These are phyloP conservation scores for Conomelus anceps DNA, from an alignment of 2,888 invertebrate species.

Conservation along the genomic window DNA sequence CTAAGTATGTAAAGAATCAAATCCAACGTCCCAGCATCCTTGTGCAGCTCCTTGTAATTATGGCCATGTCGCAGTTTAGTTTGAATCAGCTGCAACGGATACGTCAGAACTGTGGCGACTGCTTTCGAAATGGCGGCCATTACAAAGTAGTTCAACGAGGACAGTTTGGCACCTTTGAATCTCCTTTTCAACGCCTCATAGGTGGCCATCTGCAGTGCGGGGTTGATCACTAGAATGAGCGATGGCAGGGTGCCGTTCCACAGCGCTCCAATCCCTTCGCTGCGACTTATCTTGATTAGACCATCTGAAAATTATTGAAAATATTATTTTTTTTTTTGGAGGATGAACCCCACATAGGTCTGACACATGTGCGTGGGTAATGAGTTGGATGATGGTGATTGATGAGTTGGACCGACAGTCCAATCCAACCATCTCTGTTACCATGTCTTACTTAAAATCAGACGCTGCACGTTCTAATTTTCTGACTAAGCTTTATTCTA, in stretches of 20 bases:
- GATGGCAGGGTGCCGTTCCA: constrained; percentile 84
- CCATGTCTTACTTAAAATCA: not conserved
- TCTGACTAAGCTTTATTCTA: not conserved
- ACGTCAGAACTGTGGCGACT: constrained; percentile 78
- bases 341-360: no score
- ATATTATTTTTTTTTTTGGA: no score
- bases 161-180: constrained; percentile 44
- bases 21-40: constrained; percentile 54
- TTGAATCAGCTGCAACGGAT: constrained; percentile 82
- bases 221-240: constrained; percentile 78
- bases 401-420: no score
- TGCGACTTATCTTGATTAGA: constrained; percentile 58
- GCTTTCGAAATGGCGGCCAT: constrained; percentile 82
- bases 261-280: constrained; percentile 66
- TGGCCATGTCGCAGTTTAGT: constrained; percentile 58
- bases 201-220: constrained; percentile 87
- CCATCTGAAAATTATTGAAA: constrained; percentile 49
- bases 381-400: no score
- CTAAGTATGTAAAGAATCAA: constrained; percentile 59
- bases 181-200: constrained; percentile 79
- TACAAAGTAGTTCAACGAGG: constrained; percentile 57
- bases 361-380: no score
- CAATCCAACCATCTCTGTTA: not conserved
- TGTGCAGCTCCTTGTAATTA: constrained; percentile 41
- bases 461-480: not conserved